A percentile compares a stretch with the other conserved stretches of the same genome.
Evolutionary conservation across 2,888 invertebrate species (phyloP).

Genomic region (Amblyjoppa proteus): DNA sequence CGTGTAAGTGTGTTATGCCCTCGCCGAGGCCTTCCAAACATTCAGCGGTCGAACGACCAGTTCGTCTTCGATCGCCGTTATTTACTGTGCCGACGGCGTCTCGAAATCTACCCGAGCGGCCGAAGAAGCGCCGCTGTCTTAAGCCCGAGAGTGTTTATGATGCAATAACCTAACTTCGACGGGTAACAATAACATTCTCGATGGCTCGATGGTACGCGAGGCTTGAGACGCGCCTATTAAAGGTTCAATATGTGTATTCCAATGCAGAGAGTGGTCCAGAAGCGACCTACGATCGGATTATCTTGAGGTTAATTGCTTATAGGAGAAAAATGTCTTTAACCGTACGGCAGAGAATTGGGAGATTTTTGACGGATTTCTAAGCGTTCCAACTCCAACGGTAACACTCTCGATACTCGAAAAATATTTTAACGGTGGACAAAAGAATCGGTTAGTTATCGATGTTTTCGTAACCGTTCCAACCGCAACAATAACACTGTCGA

Average conservation of each 20-base stretch:
- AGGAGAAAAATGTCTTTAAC: no score
- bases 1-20: not conserved
- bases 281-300: not conserved
- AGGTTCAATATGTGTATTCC: slow-evolving; percentile 11
- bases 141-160: slow-evolving; percentile 64
- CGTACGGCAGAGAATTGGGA: no score
- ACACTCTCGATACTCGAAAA: no score
- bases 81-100: slow-evolving; percentile 36
- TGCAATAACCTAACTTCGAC: slow-evolving; percentile 61
- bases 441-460: no score
- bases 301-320: not conserved
- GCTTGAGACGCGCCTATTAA: slow-evolving; percentile 19
- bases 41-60: slow-evolving; percentile 3
- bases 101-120: not conserved
- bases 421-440: no score
- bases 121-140: slow-evolving; percentile 7
- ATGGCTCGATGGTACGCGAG: slow-evolving; percentile 38
- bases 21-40: slow-evolving; percentile 8
- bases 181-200: slow-evolving; percentile 69
- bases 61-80: slow-evolving; percentile 36
- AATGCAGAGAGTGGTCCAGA: not conserved
- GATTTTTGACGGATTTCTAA: no score
- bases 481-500: slow-evolving; percentile 68
- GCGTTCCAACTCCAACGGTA: no score
- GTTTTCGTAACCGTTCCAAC: no score